These are phyloP conservation scores for Agrenia bidenticulata DNA, from an alignment of 2,888 invertebrate species.

Conservation along the genomic window DNA sequence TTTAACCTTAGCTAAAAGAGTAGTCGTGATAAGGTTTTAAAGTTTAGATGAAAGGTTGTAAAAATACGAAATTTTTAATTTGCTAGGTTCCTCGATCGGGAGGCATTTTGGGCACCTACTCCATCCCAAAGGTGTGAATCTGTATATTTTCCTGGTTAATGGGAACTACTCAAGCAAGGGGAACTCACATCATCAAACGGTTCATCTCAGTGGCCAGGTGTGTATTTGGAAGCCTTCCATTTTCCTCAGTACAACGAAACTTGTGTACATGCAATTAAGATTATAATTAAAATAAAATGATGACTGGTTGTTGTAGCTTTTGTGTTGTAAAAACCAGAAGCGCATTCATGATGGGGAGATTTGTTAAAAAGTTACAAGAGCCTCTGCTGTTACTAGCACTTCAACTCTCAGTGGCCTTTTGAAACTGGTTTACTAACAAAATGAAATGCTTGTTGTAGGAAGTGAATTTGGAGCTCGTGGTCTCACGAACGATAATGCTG, in stretches of 20 bases:
- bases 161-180: conserved; percentile 40
- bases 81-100: conserved; percentile 54
- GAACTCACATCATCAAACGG: conserved; percentile 24
- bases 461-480: conserved; percentile 61
- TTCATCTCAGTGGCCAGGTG: conserved; percentile 43
- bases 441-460: conserved; percentile 37
- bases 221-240: no score
- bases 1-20: no score
- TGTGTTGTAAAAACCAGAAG: neutral
- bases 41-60: no score
- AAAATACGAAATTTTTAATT: no score
- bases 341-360: neutral
- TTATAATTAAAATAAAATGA: no score
- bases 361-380: neutral
- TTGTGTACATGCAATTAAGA: neutral
- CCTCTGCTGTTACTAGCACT: neutral
- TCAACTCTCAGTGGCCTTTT: neutral
- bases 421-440: neutral
- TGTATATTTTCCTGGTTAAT: conserved; percentile 70
- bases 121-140: conserved; percentile 62
- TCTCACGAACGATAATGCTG: conserved; percentile 63
- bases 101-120: conserved; percentile 54
- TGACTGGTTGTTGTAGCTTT: no score
- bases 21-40: conserved; percentile 53
- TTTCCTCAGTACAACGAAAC: no score